Percentiles rank a stretch among this genome's conserved stretches.
These are phyloP conservation scores for Brachystomella parvula DNA, from an alignment of 1,140 invertebrate genomes.

Conservation along the genomic window DNA sequence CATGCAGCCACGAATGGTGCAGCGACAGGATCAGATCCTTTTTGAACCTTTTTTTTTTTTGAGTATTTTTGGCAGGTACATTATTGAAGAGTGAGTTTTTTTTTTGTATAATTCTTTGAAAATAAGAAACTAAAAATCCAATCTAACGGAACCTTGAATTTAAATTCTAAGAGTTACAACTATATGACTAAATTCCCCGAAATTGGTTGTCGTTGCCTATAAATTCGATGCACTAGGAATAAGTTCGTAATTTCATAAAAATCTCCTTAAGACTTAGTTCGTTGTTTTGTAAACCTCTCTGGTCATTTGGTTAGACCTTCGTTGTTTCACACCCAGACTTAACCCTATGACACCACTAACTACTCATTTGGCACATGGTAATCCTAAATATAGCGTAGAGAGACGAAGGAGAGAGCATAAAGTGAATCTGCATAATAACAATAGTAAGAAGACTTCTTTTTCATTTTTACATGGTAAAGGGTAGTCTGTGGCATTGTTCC, in stretches of 20 bases:
- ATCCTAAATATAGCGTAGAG: background rate
- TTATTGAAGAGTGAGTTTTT: conserved; percentile 5
- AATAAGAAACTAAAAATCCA: background rate
- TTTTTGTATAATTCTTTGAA: background rate
- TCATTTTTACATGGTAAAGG: background rate
- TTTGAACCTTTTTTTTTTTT: conserved; percentile 2
- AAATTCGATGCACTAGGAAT: conserved; percentile 1
- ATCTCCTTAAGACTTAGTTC: conserved; percentile 13
- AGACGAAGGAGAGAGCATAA: background rate
- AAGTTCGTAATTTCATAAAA: background rate
- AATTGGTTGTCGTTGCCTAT: background rate
- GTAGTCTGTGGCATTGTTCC: background rate
- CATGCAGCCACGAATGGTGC: background rate
- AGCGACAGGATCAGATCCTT: background rate
- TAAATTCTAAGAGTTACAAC: background rate
- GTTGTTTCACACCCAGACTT: conserved; percentile 1
- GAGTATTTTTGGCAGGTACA: conserved; percentile 15
- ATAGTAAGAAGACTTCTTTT: background rate
- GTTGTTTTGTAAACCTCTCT: conserved; percentile 25
- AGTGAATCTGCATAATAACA: background rate
- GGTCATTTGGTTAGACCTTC: conserved; percentile 8
- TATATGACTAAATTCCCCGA: background rate
- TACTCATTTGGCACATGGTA: background rate
- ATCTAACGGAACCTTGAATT: background rate
- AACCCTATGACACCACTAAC: background rate